Evolutionary conservation across 2,888 invertebrate genomes (phyloP).

Genomic region (Saturnia japonica): DNA sequence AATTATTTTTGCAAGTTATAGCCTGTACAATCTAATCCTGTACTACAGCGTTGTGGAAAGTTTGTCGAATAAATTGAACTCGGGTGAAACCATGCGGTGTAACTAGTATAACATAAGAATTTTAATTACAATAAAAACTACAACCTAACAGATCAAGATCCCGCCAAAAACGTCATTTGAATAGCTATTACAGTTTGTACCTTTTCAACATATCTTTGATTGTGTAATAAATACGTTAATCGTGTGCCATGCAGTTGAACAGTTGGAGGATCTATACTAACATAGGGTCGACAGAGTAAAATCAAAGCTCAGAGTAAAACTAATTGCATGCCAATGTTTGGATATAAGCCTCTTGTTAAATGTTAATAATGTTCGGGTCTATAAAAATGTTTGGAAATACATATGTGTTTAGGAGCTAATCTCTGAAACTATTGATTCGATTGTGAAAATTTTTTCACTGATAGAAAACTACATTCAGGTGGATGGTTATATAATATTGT

Average conservation of each 20-base stretch:
- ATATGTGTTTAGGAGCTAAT: background rate
- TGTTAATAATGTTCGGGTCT: background rate
- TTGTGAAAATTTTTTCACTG: too few species aligned
- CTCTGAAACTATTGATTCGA: too few species aligned
- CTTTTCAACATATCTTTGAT: background rate
- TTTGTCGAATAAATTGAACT: too few species aligned
- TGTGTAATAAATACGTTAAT: constrained; percentile 9
- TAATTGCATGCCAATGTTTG: constrained; percentile 34
- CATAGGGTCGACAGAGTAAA: constrained; percentile 25
- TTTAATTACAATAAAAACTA: too few species aligned
- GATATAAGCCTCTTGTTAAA: constrained; percentile 22
- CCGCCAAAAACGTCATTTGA: background rate
- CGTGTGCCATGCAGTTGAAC: constrained; percentile 7
- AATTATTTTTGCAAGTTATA: too few species aligned
- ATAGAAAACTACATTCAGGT: too few species aligned
- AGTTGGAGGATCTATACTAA: constrained; percentile 16
- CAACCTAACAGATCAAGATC: too few species aligned
- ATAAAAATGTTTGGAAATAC: background rate
- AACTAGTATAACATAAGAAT: too few species aligned
- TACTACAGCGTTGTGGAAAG: too few species aligned
- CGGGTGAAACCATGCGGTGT: too few species aligned
- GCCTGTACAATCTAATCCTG: too few species aligned
- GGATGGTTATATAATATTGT: too few species aligned
- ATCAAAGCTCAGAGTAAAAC: constrained; percentile 32
- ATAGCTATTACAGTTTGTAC: background rate